These are phyloP conservation scores for Melipona bicolor DNA, from an alignment of 2,888 invertebrate species.

Conservation along the genomic window DNA sequence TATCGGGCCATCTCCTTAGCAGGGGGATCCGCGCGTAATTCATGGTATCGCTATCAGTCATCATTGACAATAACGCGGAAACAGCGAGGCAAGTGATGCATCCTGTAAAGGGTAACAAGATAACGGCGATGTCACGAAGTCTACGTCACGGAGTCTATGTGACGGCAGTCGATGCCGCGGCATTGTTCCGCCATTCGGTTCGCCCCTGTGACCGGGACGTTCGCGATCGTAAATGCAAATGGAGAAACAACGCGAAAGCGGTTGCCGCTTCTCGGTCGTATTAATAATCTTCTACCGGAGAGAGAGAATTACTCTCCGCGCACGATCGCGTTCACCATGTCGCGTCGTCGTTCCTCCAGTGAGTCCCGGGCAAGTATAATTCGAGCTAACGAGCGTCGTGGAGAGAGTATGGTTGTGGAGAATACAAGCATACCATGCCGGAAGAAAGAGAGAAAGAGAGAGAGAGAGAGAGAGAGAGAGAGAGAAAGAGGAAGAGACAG, in stretches of 20 bases:
- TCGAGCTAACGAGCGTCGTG: conserved; percentile 67
- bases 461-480: conserved; percentile 7
- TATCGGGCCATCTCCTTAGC: conserved; percentile 41
- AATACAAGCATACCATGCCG: neutral
- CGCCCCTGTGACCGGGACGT: conserved; percentile 4
- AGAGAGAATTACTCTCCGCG: conserved; percentile 59
- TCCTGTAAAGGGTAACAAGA: conserved; percentile 50
- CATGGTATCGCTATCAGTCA: conserved; percentile 46
- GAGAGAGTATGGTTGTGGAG: conserved; percentile 50
- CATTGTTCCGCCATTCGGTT: conserved; percentile 48
- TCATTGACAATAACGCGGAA: conserved; percentile 57
- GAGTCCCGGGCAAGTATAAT: conserved; percentile 68
- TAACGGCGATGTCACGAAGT: conserved; percentile 32
- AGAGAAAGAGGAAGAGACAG: neutral
- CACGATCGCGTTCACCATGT: conserved; percentile 60
- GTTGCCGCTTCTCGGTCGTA: conserved; percentile 20
- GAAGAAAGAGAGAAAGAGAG: neutral
- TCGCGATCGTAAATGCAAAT: conserved; percentile 50
- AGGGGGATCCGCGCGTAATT: conserved; percentile 19
- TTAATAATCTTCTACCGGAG: conserved; percentile 58
- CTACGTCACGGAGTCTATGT: too few species aligned
- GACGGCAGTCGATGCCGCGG: conserved; percentile 7
- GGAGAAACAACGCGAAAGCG: conserved; percentile 44
- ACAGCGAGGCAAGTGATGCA: conserved; percentile 42
- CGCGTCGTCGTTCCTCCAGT: conserved; percentile 38